Evolutionary conservation across 2,113 vertebrate species (phyloP).

Genomic region (Carassius carassius): DNA sequence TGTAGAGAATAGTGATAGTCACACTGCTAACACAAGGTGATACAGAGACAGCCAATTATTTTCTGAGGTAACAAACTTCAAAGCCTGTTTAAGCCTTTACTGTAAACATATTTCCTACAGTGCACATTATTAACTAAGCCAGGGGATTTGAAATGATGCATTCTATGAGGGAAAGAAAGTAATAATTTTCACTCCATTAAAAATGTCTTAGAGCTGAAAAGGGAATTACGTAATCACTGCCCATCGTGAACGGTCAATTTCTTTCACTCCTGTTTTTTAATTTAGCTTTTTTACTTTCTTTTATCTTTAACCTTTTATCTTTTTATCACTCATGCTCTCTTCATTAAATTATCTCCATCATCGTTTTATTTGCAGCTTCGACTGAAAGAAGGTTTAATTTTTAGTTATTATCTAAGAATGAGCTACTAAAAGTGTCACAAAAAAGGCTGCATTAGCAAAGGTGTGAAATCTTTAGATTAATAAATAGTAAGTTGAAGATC

Average conservation of each 20-base stretch:
- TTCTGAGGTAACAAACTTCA: conserved; percentile 10
- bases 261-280: conserved; percentile 13
- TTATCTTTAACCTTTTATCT: conserved; percentile 32
- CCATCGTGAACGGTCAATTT: background rate
- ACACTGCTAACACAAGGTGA: conserved; percentile 29
- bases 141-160: background rate
- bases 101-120: conserved; percentile 27
- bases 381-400: background rate
- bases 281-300: background rate
- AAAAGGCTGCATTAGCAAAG: conserved; percentile 5
- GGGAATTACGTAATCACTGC: background rate
- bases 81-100: background rate
- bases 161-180: conserved; percentile 1
- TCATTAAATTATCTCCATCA: conserved; percentile 8
- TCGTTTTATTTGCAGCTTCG: background rate
- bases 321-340: background rate
- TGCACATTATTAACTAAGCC: conserved; percentile 2
- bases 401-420: background rate
- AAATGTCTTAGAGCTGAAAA: conserved; percentile 34
- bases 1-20: conserved; percentile 30
- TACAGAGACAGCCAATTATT: conserved; percentile 27
- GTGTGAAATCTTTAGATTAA: background rate
- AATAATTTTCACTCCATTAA: conserved; percentile 30
- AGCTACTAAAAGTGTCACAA: background rate
- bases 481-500: background rate